phyloP scores from a whole-genome alignment of 2,113 vertebrate genomes.

The Lichenostomus cassidix region DNA sequence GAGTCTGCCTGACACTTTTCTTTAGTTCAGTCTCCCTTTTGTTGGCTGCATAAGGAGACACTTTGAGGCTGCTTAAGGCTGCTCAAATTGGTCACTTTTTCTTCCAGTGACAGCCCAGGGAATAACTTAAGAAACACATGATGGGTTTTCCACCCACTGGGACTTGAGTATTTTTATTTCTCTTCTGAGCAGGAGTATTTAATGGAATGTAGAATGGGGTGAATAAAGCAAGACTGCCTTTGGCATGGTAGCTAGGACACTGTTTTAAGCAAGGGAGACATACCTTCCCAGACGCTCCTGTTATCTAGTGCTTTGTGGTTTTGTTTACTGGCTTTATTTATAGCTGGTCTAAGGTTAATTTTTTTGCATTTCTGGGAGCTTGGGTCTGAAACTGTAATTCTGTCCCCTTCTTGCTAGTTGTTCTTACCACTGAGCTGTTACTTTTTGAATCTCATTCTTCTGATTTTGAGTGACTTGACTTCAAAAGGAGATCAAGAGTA shows the following conservation, averaged over 20 bases:
- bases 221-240: neutral
- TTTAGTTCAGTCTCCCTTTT: neutral
- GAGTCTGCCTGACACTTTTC: neutral
- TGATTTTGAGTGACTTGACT: neutral
- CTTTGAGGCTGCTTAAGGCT: neutral
- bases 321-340: neutral
- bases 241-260: neutral
- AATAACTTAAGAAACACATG: neutral
- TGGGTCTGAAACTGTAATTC: neutral
- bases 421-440: neutral
- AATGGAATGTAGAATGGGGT: neutral
- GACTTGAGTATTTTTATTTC: neutral
- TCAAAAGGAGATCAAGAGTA: neutral
- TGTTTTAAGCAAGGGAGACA: neutral
- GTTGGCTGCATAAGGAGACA: neutral
- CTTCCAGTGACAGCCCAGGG: neutral
- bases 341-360: neutral
- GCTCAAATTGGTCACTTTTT: neutral
- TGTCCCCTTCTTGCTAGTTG: neutral
- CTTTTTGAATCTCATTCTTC: neutral
- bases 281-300: neutral
- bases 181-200: neutral
- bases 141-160: neutral
- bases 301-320: neutral
- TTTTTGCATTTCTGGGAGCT: neutral